Conservation (phyloP, 53 echinoderm and acorn worm species). For the Holothuria leucospilota region DNA sequence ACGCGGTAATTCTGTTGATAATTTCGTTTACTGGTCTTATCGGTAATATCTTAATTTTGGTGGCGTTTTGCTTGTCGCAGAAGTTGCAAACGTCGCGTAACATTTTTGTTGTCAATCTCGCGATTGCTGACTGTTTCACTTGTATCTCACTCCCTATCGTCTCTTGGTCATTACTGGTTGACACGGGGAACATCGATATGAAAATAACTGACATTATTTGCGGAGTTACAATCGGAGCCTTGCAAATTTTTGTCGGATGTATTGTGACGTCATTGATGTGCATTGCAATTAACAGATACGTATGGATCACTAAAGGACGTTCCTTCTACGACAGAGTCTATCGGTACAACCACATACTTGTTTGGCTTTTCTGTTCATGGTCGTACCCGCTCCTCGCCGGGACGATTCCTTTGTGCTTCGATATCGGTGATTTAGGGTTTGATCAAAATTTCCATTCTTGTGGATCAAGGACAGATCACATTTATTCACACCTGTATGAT, state of each 20-base stretch:
- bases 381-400: conserved; percentile 20
- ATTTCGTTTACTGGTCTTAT: neutral
- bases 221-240: conserved; percentile 31
- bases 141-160: conserved; percentile 5
- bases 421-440: conserved; percentile 41
- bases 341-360: conserved; percentile 15
- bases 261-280: conserved; percentile 75
- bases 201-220: no score
- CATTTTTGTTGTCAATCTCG: conserved; percentile 34
- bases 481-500: neutral
- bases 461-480: neutral
- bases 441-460: conserved; percentile 42
- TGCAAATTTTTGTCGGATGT: conserved; percentile 61
- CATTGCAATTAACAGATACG: conserved; percentile 81
- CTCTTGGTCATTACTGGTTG: neutral
- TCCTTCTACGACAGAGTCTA: conserved; percentile 54
- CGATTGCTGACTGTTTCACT: neutral
- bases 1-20: neutral
- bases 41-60: conserved; percentile 2
- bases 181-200: no score
- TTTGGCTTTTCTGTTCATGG: conserved; percentile 50
- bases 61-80: neutral
- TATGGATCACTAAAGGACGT: conserved; percentile 68
- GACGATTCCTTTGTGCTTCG: conserved; percentile 37
- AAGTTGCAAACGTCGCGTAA: conserved; percentile 7